These are phyloP conservation scores for Apodemia duryi DNA, from an alignment of 2,888 invertebrate genomes.

Conservation along the genomic window DNA sequence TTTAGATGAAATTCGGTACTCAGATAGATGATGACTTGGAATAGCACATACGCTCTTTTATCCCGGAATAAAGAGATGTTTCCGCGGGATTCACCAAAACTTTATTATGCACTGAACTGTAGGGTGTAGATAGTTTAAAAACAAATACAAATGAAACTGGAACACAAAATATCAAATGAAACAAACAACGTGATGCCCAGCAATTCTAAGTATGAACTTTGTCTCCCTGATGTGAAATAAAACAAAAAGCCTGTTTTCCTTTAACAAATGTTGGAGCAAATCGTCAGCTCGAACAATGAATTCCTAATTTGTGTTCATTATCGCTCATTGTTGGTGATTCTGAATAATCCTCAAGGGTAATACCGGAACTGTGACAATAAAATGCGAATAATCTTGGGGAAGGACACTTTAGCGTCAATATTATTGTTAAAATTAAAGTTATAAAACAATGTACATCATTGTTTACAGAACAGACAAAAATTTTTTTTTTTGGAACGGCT, in stretches of 20 bases:
- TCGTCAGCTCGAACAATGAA: constrained; percentile 11
- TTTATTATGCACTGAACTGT: no score
- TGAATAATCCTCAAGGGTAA: not conserved
- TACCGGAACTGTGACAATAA: not conserved
- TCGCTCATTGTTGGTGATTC: constrained; percentile 12
- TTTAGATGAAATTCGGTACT: no score
- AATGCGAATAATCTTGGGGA: not conserved
- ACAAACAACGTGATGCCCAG: constrained; percentile 16
- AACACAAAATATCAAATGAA: not conserved
- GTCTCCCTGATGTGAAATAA: constrained; percentile 22
- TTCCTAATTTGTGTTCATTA: constrained; percentile 14
- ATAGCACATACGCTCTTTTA: no score
- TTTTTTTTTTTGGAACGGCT: no score
- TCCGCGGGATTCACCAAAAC: no score
- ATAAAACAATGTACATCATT: not conserved
- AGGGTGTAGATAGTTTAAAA: no score
- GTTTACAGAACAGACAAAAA: no score
- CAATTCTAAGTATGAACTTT: constrained; percentile 18
- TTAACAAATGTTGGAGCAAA: constrained; percentile 8
- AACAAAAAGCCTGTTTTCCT: constrained; percentile 20
- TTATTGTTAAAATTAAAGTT: not conserved
- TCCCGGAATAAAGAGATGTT: no score
- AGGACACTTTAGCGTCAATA: not conserved
- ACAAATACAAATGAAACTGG: not conserved
- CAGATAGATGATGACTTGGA: no score